phyloP scores from a whole-genome alignment of 2,113 vertebrate genomes.

The Trogon melanurus region DNA sequence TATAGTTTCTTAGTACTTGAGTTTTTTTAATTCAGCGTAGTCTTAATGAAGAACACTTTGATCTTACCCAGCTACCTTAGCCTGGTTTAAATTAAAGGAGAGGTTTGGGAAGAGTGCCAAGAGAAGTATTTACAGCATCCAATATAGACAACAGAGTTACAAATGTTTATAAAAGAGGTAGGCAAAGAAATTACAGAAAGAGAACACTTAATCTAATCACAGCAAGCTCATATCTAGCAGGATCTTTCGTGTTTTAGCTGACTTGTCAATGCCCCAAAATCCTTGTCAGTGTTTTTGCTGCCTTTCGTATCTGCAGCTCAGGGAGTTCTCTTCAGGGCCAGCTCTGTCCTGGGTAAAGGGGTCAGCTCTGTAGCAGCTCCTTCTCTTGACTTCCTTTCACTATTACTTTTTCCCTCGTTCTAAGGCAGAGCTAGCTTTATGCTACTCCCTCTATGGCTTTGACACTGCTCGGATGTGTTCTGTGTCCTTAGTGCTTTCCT shows the following conservation, averaged over 20 bases:
- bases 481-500: background rate
- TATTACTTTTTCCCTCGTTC: background rate
- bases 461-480: background rate
- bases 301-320: background rate
- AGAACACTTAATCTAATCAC: constrained; percentile 59
- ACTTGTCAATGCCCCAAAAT: background rate
- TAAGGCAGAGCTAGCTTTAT: background rate
- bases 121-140: constrained; percentile 16
- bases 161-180: constrained; percentile 48
- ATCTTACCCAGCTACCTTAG: constrained; percentile 7
- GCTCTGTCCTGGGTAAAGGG: background rate
- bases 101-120: constrained; percentile 14
- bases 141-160: constrained; percentile 14
- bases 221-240: background rate
- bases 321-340: background rate
- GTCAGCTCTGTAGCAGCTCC: background rate
- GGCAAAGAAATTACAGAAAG: background rate
- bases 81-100: constrained; percentile 45
- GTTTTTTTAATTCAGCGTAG: background rate
- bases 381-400: background rate
- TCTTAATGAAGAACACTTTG: constrained; percentile 15
- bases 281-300: background rate
- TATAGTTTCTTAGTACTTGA: background rate
- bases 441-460: accelerated
- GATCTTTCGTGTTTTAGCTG: background rate